These are phyloP conservation scores for Erethizon dorsatum DNA, from an alignment of 2,797 vertebrate species.

Conservation along the genomic window DNA sequence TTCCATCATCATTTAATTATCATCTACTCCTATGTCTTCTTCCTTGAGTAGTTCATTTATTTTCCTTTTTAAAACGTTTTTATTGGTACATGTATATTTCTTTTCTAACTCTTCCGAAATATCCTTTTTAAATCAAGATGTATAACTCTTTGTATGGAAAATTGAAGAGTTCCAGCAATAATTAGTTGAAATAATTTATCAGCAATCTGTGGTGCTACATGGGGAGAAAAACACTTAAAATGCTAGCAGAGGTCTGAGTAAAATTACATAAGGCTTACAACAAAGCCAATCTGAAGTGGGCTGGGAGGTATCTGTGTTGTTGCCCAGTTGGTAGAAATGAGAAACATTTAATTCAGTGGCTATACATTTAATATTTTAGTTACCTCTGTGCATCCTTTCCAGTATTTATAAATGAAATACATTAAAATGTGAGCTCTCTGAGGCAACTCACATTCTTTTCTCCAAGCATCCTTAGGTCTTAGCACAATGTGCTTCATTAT, in stretches of 20 bases:
- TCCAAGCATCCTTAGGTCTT: background rate
- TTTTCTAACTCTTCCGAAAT: background rate
- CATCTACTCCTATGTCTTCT: background rate
- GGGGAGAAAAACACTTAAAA: background rate
- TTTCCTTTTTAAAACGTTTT: background rate
- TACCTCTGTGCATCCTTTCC: background rate
- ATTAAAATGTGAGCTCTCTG: background rate
- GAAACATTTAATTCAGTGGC: background rate
- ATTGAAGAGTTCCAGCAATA: background rate
- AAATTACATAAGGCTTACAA: background rate
- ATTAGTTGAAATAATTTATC: background rate
- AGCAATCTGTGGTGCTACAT: background rate
- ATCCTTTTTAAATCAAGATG: background rate
- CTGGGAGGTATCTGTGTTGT: background rate
- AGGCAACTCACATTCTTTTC: background rate
- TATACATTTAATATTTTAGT: background rate
- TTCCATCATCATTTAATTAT: slow-evolving; percentile 20
- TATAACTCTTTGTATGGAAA: background rate
- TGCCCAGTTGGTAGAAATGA: background rate
- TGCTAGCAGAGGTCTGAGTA: background rate
- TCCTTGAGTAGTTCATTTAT: background rate
- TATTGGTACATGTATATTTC: background rate
- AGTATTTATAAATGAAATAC: background rate
- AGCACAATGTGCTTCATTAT: background rate
- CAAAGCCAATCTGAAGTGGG: background rate